Evolutionary conservation across 2,888 invertebrate species (phyloP).

Genomic region (Miltochrista miniata): DNA sequence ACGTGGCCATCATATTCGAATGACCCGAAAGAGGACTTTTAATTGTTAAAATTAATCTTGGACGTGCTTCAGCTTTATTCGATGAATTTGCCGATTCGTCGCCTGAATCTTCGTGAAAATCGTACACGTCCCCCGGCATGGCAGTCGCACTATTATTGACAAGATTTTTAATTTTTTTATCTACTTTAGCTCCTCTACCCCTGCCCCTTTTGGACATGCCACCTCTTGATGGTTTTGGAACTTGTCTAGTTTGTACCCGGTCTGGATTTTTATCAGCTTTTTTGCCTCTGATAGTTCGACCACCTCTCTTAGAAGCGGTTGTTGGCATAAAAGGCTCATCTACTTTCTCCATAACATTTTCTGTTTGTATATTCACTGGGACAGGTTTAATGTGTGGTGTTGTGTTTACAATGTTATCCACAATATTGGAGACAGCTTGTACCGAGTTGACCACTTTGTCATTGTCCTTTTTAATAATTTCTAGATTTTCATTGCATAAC

Average conservation of each 20-base stretch:
- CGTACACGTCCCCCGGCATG: slow-evolving; percentile 91
- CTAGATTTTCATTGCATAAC: slow-evolving; percentile 77
- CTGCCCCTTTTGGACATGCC: slow-evolving; percentile 72
- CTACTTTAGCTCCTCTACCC: slow-evolving; percentile 78
- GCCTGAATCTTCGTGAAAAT: slow-evolving; percentile 95
- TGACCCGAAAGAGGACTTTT: slow-evolving; percentile 86
- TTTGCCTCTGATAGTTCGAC: slow-evolving; percentile 70
- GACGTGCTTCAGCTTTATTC: slow-evolving; percentile 83
- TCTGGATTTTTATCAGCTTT: slow-evolving; percentile 65
- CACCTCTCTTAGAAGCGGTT: slow-evolving; percentile 63
- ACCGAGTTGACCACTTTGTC: slow-evolving; percentile 20
- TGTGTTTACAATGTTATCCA: slow-evolving; percentile 22
- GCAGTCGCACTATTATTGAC: slow-evolving; percentile 82
- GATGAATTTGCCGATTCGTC: slow-evolving; percentile 85
- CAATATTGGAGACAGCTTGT: slow-evolving; percentile 16
- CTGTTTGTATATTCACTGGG: slow-evolving; percentile 32
- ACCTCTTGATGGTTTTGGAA: slow-evolving; percentile 68
- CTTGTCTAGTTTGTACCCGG: slow-evolving; percentile 75
- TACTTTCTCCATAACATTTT: slow-evolving; percentile 27
- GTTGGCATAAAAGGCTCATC: slow-evolving; percentile 37
- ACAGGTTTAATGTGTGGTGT: slow-evolving; percentile 21
- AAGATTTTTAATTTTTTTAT: slow-evolving; percentile 76
- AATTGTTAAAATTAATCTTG: slow-evolving; percentile 91
- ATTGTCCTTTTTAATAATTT: slow-evolving; percentile 43
- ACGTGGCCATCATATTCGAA: slow-evolving; percentile 64